phyloP scores from a whole-genome alignment of 2,888 invertebrate species.

The Elysia crispata region DNA sequence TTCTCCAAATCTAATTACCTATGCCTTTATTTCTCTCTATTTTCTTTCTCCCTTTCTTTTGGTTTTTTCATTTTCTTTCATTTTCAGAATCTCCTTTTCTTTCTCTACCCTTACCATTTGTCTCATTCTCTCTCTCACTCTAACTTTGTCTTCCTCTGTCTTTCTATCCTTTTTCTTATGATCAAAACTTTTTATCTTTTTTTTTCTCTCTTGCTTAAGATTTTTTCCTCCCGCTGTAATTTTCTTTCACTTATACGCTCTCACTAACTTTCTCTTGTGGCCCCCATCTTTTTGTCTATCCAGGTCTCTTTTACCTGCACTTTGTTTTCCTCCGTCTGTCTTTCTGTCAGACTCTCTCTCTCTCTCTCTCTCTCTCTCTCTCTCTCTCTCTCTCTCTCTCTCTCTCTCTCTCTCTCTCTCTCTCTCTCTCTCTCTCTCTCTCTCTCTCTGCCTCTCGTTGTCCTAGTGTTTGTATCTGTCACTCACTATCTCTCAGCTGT shows the following conservation, averaged over 20 bases:
- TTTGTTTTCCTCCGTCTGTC: neutral
- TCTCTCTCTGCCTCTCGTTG: too few relatives aligned
- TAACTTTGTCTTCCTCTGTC: neutral
- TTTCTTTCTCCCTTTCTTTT: neutral
- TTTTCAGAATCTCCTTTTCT: neutral
- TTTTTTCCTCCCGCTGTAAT: neutral
- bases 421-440: neutral
- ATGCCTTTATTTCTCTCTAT: neutral
- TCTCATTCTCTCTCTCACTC: conserved; percentile 9
- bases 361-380: conserved; percentile 28
- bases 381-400: neutral
- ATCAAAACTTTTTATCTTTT: neutral
- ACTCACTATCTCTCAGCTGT: too few relatives aligned
- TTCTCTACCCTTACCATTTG: neutral
- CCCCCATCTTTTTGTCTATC: neutral
- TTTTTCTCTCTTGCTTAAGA: neutral
- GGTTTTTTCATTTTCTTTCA: neutral
- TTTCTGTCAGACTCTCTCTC: neutral
- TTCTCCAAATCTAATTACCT: neutral
- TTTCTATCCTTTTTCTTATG: neutral
- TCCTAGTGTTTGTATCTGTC: too few relatives aligned
- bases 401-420: neutral
- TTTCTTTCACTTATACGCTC: conserved; percentile 16
- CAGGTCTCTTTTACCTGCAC: neutral
- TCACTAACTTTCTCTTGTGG: too few relatives aligned